Evolutionary conservation across 2,797 vertebrate genomes (phyloP), one percentile per base, ranked within the genome.

Genomic region (Halcyon leucocephala): DNA sequence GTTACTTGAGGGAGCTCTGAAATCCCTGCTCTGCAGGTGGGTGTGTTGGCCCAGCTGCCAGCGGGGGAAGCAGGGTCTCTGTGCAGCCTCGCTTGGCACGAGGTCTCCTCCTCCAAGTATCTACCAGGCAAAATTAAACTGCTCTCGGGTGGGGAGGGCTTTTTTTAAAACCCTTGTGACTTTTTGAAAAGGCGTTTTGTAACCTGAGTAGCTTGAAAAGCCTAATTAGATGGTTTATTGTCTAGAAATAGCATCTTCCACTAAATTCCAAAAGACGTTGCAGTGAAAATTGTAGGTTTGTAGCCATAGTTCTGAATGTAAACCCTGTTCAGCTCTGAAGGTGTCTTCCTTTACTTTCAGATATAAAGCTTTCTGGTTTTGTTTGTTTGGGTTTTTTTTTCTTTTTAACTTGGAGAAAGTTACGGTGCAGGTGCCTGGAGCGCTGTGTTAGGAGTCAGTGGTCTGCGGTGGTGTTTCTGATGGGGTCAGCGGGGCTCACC

Each of bases 201-300:
- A 96, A 90, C 69, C 73, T 57, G 41, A 76, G 83, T 78, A 94
- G 74, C 78, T 92, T 80, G 67, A 74, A 82, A 89, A 86, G 81
- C 71, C 57, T 83, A 58, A 70, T 84, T 90, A 93, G 74, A 71
- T 77, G 78, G 69, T 86, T 86, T 92, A 9, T 86, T 66, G 79
- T 89, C 66, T 82, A 90, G 84, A 87, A 91, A 82, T 95, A 90
- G 81, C 89, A 90, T 93, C 71, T 95, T 92, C 60, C 41, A 52
- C 64, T 78, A 58, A 96, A 93, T 90, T 86, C 64, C 57, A 61
- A 24, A 85, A 71, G 91, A 52, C 29, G 5, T 64, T 58, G 62
- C 83, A 6, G 89, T 89, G 84, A 92, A 94, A 89, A 57, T 82
- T 39, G 83, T 80, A 78, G 67, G n/a, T 92, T 87, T 87, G 81